Evolutionary conservation across 1,140 invertebrate genomes (phyloP), one percentile per base, ranked within the genome.

Genomic region (Gonatopus flavifemur): DNA sequence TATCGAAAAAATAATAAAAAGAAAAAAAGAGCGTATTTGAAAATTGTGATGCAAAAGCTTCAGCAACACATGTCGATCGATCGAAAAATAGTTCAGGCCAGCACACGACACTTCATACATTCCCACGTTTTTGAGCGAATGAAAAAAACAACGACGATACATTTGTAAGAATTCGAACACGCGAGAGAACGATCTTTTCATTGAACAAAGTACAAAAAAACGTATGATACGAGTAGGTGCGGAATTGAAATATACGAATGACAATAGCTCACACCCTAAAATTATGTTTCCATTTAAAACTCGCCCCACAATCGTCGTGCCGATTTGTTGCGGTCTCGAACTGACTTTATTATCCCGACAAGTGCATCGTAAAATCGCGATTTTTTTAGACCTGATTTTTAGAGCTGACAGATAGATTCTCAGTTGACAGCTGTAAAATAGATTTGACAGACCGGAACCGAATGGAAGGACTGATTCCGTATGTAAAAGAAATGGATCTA

Each of bases 351-450:
- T 62, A 58, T n/a, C n/a, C 38, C 12, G 43, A 61, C 68, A 70
- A 76, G 70, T 73, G 67, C 59, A 54, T 41, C 20, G 30, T 21
- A 36, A 38, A 56, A 49, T 33, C 35, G 43, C 45, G 38, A 63
- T 59, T 66, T 69, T 72, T 72, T 72, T 61, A 56, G 42, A 54
- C 55, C 52, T 70, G 69, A 66, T 72, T 72, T 70, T 66, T 67
- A 69, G 68, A 66, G 62, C 47, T 69, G n/a, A n/a, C n/a, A n/a
- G n/a, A n/a, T n/a, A n/a, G n/a, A n/a, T n/a, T n/a, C n/a, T n/a
- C n/a, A n/a, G n/a, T n/a, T n/a, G 73, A 76, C 73, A 75, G 71
- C 74, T 77, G 75, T 72, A 72, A 54, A 33, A 48, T 49, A 40
- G 43, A 60, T 24, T 71, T 69, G 67, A 67, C 69, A 64, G 64